These are phyloP conservation scores for Orthochromis malagaraziensis DNA, from an alignment of 2,113 vertebrate species.

Conservation along the genomic window DNA sequence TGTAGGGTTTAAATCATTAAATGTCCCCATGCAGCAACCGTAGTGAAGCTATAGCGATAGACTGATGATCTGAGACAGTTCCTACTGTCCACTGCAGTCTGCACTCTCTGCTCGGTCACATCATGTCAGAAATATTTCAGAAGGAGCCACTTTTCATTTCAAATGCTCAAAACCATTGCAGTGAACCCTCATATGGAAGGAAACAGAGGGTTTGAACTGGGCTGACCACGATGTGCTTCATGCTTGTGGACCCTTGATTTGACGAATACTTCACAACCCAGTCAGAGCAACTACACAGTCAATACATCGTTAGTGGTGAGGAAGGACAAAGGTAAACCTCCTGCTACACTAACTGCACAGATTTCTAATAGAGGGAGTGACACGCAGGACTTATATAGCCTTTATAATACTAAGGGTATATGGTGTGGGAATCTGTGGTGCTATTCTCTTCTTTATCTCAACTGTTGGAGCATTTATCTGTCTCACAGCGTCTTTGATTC, in stretches of 20 bases:
- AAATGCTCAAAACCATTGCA: neutral
- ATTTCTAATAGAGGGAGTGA: neutral
- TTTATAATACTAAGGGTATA: neutral
- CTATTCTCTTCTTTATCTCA: neutral
- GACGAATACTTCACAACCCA: neutral
- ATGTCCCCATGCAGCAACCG: neutral
- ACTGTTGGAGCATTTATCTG: neutral
- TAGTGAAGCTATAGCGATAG: neutral
- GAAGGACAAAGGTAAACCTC: neutral
- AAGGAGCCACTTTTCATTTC: neutral
- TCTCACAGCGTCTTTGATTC: neutral
- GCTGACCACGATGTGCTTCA: neutral
- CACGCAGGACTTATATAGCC: neutral
- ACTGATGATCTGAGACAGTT: neutral
- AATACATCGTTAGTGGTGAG: neutral
- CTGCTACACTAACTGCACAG: neutral
- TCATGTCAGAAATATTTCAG: neutral
- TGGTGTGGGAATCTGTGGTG: neutral
- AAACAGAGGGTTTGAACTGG: neutral
- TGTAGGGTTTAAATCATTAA: conserved; percentile 24
- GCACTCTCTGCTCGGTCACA: neutral
- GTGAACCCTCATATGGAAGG: neutral
- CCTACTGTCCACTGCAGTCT: neutral
- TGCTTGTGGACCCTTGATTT: neutral
- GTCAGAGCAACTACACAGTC: neutral